Evolutionary conservation across 1,140 invertebrate genomes (phyloP).

Genomic region (Microvelia longipes): DNA sequence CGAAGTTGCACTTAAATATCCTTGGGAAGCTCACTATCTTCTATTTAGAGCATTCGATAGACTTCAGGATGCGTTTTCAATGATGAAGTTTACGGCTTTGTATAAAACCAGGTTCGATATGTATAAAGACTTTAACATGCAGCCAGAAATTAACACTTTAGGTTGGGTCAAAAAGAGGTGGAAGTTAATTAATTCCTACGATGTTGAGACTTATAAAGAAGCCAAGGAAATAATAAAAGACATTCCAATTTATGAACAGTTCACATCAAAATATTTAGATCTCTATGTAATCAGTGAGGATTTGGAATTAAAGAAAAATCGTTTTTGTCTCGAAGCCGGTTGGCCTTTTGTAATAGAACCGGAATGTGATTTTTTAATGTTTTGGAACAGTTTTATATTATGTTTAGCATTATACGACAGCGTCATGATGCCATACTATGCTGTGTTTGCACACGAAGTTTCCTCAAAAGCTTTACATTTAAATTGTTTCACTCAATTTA

Average conservation of each 20-base stretch:
- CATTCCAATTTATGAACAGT: neutral
- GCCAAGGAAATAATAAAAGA: neutral
- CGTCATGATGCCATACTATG: neutral
- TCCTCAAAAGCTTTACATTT: neutral
- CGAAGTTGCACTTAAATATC: neutral
- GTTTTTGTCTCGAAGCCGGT: neutral
- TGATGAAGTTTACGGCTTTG: neutral
- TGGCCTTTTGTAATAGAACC: constrained; percentile 2
- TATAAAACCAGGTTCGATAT: neutral
- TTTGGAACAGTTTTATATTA: neutral
- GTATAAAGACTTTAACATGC: neutral
- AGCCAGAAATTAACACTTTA: neutral
- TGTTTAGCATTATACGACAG: neutral
- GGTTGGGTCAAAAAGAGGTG: neutral
- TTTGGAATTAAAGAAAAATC: constrained; percentile 1
- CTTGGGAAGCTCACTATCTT: neutral
- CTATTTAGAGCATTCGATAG: neutral
- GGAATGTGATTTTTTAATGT: neutral
- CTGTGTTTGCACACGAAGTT: neutral
- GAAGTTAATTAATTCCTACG: neutral
- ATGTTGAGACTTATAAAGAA: neutral
- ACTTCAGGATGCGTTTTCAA: neutral
- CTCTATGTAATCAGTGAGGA: neutral
- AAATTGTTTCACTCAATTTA: neutral
- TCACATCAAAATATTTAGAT: constrained; percentile 1